Evolutionary conservation across 1,140 invertebrate species (phyloP).

Genomic region (Leguminivora glycinivorella): DNA sequence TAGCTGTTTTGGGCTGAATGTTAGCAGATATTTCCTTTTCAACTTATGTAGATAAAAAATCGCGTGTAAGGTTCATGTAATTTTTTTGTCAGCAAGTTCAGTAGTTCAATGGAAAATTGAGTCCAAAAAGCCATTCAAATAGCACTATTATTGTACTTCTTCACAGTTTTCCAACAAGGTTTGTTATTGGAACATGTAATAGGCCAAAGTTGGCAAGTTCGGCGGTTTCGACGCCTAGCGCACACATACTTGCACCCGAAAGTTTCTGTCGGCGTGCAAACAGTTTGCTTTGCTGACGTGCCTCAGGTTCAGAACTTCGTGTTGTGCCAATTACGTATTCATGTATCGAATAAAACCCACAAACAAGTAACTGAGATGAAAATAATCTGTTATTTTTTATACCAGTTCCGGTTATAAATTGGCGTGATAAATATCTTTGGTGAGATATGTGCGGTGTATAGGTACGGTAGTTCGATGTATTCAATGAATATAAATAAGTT

Average conservation of each 20-base stretch:
- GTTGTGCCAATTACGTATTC: neutral
- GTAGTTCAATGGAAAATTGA: neutral
- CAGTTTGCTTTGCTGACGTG: neutral
- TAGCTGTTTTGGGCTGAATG: too few species aligned
- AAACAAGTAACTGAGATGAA: neutral
- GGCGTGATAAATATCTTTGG: too few species aligned
- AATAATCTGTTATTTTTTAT: neutral
- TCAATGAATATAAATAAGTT: too few species aligned
- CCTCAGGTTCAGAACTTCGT: neutral
- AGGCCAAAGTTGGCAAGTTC: neutral
- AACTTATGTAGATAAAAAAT: too few species aligned
- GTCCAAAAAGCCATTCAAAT: too few species aligned
- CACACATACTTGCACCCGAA: neutral
- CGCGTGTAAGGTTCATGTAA: too few species aligned
- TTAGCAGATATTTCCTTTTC: too few species aligned
- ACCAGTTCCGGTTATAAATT: neutral
- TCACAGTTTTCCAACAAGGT: neutral
- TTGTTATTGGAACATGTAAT: constrained; percentile 7
- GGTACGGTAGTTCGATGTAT: too few species aligned
- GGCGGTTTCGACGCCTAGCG: neutral
- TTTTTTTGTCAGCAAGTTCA: too few species aligned
- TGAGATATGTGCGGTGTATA: too few species aligned
- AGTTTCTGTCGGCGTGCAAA: neutral
- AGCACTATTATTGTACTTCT: neutral
- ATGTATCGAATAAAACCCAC: neutral